A percentile compares a stretch with the other conserved stretches of the same genome.
Evolutionary conservation across 2,888 invertebrate species (phyloP).

Genomic region (Drosophila cyrtoloma): DNA sequence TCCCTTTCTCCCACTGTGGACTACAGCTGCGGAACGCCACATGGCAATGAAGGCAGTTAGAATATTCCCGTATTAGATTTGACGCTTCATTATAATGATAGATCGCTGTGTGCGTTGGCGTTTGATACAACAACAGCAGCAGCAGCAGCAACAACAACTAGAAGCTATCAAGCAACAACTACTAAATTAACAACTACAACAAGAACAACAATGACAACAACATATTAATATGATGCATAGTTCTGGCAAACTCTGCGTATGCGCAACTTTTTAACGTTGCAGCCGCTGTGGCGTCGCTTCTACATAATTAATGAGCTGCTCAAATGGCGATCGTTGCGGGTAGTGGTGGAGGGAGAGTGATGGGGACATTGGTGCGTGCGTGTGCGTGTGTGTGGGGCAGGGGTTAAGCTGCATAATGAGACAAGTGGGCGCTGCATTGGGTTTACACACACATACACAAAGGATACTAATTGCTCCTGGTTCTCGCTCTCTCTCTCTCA

Average conservation of each 20-base stretch:
- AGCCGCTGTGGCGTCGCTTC: conserved; percentile 59
- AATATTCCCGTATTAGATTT: conserved; percentile 72
- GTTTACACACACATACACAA: conserved; percentile 20
- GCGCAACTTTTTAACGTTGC: conserved; percentile 61
- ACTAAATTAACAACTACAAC: conserved; percentile 1
- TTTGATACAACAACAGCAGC: conserved; percentile 27
- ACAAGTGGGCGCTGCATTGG: conserved; percentile 36
- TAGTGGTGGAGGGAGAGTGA: too few relatives aligned
- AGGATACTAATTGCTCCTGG: conserved; percentile 50
- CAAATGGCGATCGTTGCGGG: conserved; percentile 26
- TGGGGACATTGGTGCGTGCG: not conserved
- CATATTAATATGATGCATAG: conserved; percentile 20
- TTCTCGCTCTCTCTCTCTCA: not conserved
- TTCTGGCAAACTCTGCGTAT: conserved; percentile 64
- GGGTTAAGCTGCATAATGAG: conserved; percentile 69
- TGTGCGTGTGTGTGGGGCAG: not conserved
- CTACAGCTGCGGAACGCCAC: conserved; percentile 38
- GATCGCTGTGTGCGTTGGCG: conserved; percentile 68
- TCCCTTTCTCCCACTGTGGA: not conserved
- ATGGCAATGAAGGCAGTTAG: conserved; percentile 64
- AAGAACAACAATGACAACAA: not conserved
- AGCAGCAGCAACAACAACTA: conserved; percentile 12
- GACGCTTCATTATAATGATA: conserved; percentile 79
- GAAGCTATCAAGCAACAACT: conserved; percentile 1
- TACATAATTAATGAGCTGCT: conserved; percentile 77